phyloP scores from a whole-genome alignment of 2,113 vertebrate genomes.

The Bungarus multicinctus region DNA sequence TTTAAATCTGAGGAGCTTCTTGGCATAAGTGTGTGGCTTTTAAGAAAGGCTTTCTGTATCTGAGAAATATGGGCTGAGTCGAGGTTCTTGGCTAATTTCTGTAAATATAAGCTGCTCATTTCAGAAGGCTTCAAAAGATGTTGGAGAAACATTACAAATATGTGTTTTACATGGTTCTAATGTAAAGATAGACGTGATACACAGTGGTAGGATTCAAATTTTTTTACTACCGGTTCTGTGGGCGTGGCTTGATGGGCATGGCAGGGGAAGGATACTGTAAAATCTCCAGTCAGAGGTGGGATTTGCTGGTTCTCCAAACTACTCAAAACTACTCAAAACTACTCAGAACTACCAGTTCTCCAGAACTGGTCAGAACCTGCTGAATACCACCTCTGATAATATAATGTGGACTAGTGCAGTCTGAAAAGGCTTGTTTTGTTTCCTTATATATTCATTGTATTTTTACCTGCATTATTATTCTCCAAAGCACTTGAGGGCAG shows the following conservation, averaged over 20 bases:
- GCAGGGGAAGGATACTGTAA: no score
- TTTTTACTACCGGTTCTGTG: no score
- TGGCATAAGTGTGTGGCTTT: slow-evolving; percentile 8
- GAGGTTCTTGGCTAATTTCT: neutral
- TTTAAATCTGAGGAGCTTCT: slow-evolving; percentile 13
- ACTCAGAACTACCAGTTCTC: no score
- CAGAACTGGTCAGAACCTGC: no score
- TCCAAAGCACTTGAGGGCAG: no score
- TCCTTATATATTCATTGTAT: neutral
- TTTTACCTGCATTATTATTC: neutral
- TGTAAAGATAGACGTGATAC: neutral
- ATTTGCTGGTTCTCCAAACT: no score
- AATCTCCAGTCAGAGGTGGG: no score
- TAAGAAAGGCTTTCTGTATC: neutral
- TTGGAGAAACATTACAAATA: neutral
- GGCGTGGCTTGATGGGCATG: no score
- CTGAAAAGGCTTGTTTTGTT: neutral
- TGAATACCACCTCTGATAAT: no score
- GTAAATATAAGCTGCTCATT: neutral
- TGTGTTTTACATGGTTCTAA: neutral
- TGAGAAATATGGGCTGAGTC: neutral
- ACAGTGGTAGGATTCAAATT: no score
- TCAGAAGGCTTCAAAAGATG: neutral
- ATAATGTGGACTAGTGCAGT: neutral
- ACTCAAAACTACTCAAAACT: no score